Base-by-base conservation (phyloP, 2,888 invertebrate species). In the Platycnemis pennipes region DNA sequence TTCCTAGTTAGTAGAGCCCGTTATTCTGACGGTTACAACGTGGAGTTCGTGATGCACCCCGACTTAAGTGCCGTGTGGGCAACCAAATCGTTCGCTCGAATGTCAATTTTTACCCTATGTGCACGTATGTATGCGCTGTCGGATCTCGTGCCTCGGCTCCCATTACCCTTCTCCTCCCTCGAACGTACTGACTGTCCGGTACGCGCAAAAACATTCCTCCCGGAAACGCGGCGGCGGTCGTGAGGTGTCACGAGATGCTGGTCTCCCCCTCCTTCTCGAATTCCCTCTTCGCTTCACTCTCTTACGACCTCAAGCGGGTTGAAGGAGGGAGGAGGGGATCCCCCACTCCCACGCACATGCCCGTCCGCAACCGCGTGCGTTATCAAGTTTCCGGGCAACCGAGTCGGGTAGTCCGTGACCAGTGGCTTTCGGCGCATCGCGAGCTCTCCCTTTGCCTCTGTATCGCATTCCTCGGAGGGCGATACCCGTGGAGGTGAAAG, bases 381-480 rank as follows among this genome's bases (percentile, higher is more conserved):
- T 77, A 77, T 77, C 77, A 77, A 26, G 77, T 77, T 77, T 77
- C 77, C 77, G 37, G 37, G 77, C 37, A 63, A 63, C 63, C 63
- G n/a, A 63, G 77, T 77, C 11, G 11, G 77, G 31, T 37, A 31
- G 77, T 77, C 77, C 77, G 77, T 77, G 77, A 77, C 77, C 31
- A 77, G 77, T 31, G 31, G 31, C 11, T 49, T 49, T 11, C 13
- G 2, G 31, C n/a, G 13, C n/a, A 26, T 26, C 26, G 46, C 0
- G 77, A 13, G 42, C 13, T 42, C 44, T 42, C 42, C 42, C 86
- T 7, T n/a, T 0, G 5, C 11, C 86, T 44, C 16, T 44, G 86
- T 46, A 87, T 87, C 87, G 46, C 87, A 87, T 87, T 87, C 87
- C 87, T 11, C 26, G 45, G 87, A 87, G 87, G 86, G 86, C 86